phyloP scores from a whole-genome alignment of 2,797 vertebrate genomes.

The Ptychadena robeensis region DNA sequence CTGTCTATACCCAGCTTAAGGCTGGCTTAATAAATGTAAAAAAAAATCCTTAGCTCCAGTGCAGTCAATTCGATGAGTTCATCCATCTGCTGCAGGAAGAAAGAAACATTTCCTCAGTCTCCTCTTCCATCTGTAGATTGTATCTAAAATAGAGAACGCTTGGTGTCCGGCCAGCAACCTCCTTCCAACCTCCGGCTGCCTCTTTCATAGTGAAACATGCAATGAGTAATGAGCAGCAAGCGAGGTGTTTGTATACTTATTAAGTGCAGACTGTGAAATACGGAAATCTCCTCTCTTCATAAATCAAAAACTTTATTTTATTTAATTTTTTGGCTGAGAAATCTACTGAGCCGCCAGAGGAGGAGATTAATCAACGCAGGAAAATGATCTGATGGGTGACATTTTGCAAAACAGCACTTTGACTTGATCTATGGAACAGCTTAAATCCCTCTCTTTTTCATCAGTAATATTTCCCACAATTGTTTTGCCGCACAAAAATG shows the following conservation, averaged over 20 bases:
- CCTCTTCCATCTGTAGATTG: no score
- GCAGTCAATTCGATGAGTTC: no score
- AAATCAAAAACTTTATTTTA: constrained; percentile 38
- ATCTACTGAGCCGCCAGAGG: constrained; percentile 3
- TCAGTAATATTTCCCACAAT: constrained; percentile 6
- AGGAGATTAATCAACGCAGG: constrained; percentile 40
- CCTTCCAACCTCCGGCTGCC: no score
- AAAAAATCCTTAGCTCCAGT: no score
- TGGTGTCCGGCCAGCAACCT: no score
- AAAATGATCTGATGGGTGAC: constrained; percentile 33
- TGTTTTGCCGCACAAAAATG: neutral
- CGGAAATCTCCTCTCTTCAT: constrained; percentile 14
- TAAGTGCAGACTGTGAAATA: constrained; percentile 14
- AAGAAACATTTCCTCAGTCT: no score
- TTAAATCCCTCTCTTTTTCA: constrained; percentile 12
- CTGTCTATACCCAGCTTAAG: no score
- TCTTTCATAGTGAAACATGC: neutral
- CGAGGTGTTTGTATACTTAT: constrained; percentile 25
- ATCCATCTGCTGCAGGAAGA: no score
- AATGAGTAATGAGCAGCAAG: neutral
- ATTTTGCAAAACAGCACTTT: constrained; percentile 53
- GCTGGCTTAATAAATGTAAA: no score
- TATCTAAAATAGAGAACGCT: no score
- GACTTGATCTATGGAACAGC: constrained; percentile 31
- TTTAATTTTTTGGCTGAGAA: constrained; percentile 12